Percentiles rank a stretch among this genome's conserved stretches.
Conservation (phyloP, 1,140 invertebrate species). For the Nautilus pompilius region DNA sequence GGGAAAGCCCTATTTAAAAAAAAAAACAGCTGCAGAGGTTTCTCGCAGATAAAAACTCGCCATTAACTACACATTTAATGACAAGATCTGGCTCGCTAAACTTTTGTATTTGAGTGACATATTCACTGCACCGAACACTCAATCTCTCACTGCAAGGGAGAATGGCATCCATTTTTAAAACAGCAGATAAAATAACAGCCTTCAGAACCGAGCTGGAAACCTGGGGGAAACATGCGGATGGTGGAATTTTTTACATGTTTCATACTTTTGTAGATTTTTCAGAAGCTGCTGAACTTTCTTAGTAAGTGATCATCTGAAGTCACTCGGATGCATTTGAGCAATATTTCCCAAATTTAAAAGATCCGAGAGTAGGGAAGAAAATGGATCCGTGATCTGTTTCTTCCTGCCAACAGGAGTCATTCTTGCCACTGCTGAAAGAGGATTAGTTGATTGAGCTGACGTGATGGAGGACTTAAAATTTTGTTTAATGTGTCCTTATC, state of each 20-base stretch:
- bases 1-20: not conserved
- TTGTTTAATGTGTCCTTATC: no score
- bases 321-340: slow-evolving; percentile 18
- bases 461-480: not conserved
- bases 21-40: no score
- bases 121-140: not conserved
- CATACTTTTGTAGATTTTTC: slow-evolving; percentile 73
- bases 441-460: not conserved
- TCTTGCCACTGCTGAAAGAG: not conserved
- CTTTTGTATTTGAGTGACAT: not conserved
- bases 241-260: slow-evolving; percentile 94
- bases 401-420: not conserved
- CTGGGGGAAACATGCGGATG: slow-evolving; percentile 96
- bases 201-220: slow-evolving; percentile 77
- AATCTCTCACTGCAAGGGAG: slow-evolving; percentile 4
- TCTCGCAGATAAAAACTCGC: not conserved
- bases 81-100: not conserved
- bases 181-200: slow-evolving; percentile 99
- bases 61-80: not conserved
- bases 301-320: slow-evolving; percentile 23
- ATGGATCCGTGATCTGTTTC: not conserved
- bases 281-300: slow-evolving; percentile 3
- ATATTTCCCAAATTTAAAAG: slow-evolving; percentile 28
- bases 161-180: slow-evolving; percentile 91
- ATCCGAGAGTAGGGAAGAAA: slow-evolving; percentile 25